These are phyloP conservation scores for Metaphire vulgaris DNA, from an alignment of 1,140 invertebrate species.

Conservation along the genomic window DNA sequence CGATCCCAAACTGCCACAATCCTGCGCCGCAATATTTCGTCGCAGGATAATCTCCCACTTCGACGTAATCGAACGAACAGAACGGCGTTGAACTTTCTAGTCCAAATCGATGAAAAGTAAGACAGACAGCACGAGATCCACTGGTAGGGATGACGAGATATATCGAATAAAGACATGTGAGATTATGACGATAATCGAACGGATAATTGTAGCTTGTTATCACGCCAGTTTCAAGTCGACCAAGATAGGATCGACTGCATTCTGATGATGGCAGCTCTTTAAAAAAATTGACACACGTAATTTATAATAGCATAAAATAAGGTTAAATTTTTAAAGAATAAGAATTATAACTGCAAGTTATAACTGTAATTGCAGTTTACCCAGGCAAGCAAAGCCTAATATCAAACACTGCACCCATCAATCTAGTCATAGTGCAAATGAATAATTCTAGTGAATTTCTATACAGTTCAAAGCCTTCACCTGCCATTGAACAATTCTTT, in stretches of 20 bases:
- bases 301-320: too few species aligned
- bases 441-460: too few species aligned
- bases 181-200: conserved; percentile 25
- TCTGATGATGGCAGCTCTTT: neutral
- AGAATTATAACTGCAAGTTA: too few species aligned
- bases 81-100: conserved; percentile 23
- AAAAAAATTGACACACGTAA: neutral
- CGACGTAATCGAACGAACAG: conserved; percentile 27
- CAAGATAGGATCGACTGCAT: conserved; percentile 8
- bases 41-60: neutral
- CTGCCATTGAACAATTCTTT: too few species aligned
- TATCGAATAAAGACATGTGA: conserved; percentile 23
- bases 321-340: too few species aligned
- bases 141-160: conserved; percentile 3
- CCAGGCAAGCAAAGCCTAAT: too few species aligned
- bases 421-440: too few species aligned
- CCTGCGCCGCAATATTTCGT: conserved; percentile 24
- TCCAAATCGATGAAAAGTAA: conserved; percentile 23
- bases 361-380: too few species aligned
- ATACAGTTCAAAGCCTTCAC: too few species aligned
- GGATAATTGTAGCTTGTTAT: conserved; percentile 26
- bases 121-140: conserved; percentile 19
- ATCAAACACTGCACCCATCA: too few species aligned
- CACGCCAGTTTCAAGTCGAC: conserved; percentile 5
- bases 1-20: conserved; percentile 18